These are phyloP conservation scores for Pleuronectes platessa DNA, from an alignment of 2,113 vertebrate genomes.

Conservation along the genomic window DNA sequence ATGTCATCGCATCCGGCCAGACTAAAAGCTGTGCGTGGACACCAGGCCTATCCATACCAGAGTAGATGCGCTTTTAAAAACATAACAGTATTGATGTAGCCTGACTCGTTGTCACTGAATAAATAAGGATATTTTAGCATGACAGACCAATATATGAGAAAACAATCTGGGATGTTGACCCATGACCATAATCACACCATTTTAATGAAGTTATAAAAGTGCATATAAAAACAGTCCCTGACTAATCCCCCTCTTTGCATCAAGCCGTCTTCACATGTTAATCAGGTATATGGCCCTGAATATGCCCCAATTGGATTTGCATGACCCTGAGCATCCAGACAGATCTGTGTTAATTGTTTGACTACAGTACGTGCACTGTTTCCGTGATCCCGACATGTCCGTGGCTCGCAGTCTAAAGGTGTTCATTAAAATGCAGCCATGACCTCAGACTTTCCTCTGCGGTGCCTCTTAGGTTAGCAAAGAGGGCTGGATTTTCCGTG, in stretches of 20 bases:
- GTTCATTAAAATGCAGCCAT: conserved; percentile 30
- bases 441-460: background rate
- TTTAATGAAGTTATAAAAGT: background rate
- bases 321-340: conserved; percentile 29
- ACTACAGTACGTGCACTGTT: conserved; percentile 11
- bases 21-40: too few species aligned
- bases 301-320: conserved; percentile 29
- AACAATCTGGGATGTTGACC: too few species aligned
- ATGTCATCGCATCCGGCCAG: too few species aligned
- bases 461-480: background rate
- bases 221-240: background rate
- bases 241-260: background rate
- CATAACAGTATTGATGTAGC: too few species aligned
- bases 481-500: background rate
- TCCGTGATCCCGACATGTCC: conserved; percentile 14
- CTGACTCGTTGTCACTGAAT: too few species aligned
- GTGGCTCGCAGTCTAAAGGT: conserved; percentile 19
- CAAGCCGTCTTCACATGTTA: conserved; percentile 7
- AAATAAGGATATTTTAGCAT: too few species aligned
- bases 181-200: background rate
- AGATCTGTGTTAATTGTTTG: conserved; percentile 39
- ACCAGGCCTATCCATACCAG: too few species aligned
- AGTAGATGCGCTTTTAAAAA: too few species aligned
- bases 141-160: background rate
- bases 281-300: conserved; percentile 9